A percentile compares a stretch with the other conserved stretches of the same genome.
phyloP scores from a whole-genome alignment of 2,888 invertebrate species.

The Macrosiphum euphorbiae region DNA sequence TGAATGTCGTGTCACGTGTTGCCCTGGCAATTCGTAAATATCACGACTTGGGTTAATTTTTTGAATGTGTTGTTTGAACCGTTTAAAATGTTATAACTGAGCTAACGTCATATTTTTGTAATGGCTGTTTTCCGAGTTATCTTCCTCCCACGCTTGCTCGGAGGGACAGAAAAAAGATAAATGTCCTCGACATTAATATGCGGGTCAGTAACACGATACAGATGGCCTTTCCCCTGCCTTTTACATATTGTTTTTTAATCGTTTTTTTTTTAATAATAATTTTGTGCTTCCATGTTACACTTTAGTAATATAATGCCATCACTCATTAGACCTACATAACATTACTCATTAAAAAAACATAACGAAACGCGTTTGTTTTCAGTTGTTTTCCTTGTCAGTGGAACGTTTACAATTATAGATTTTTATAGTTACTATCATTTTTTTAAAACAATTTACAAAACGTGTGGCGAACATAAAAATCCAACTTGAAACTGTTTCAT shows the following conservation, averaged over 20 bases:
- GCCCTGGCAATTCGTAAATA: neutral
- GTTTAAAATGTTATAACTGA: conserved; percentile 32
- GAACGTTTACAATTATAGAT: neutral
- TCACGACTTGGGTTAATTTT: conserved; percentile 15
- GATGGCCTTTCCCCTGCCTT: conserved; percentile 5
- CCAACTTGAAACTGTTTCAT: neutral
- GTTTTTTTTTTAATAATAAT: neutral
- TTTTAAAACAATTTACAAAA: neutral
- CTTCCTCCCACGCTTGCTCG: neutral
- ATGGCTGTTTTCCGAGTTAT: conserved; percentile 33
- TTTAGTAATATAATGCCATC: neutral
- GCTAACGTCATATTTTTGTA: conserved; percentile 55
- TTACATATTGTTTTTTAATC: conserved; percentile 54
- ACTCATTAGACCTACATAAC: neutral
- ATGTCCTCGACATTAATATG: conserved; percentile 58
- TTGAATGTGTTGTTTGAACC: neutral
- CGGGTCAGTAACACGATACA: conserved; percentile 49
- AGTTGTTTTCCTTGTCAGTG: neutral
- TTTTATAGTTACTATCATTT: neutral
- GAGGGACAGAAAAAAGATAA: conserved; percentile 54
- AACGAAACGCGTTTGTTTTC: neutral
- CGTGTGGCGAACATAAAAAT: neutral
- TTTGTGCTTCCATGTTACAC: neutral
- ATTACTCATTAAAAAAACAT: neutral
- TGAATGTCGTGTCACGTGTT: neutral